Base-by-base conservation (phyloP, 2,113 vertebrate species). In the Sterrhoptilus dennistouni region DNA sequence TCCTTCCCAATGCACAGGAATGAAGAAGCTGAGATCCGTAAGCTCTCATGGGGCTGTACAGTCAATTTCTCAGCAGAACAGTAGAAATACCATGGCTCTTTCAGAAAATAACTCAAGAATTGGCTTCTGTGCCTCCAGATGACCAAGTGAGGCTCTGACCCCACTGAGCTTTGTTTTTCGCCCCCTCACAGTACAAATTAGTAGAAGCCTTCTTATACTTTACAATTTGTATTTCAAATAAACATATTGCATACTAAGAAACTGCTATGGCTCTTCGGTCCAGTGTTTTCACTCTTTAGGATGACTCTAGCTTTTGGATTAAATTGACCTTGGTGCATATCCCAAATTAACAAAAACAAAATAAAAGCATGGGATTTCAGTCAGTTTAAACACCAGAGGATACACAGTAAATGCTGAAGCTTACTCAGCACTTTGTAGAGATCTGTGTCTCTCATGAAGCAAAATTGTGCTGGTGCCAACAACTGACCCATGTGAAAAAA, bases 291-390 rank as follows among this genome's bases (percentile, higher is more conserved):
- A 28, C 8, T 79, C 25, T 56, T 92, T 44, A 87, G 64, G 56
- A n/a, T 77, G 47, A 64, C 31, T 71, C 72, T 78, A 72, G 36
- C 23, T 25, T 77, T 77, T 92, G 53, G 49, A 76, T 52, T 83
- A 75, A 72, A 71, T 5, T 40, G 57, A 65, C 66, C 14, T 23
- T 82, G 40, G 66, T 89, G 25, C 14, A 59, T 33, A 33, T 88
- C 74, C 57, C 45, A 87, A 82, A 94, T 89, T 69, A 85, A 49
- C 21, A 88, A 93, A 87, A 85, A 56, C 9, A 45, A 81, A 81
- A 47, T 3, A 35, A 66, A 85, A 63, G 1, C 9, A 13, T 64
- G 44, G 11, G 11, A 71, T 87, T 89, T 91, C n/a, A 52, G 60
- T 63, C 2, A 52, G 19, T 89, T 83, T 79, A 68, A 79, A 56